phyloP scores from a whole-genome alignment of 2,797 vertebrate species.

The Poliocrania exsul region DNA sequence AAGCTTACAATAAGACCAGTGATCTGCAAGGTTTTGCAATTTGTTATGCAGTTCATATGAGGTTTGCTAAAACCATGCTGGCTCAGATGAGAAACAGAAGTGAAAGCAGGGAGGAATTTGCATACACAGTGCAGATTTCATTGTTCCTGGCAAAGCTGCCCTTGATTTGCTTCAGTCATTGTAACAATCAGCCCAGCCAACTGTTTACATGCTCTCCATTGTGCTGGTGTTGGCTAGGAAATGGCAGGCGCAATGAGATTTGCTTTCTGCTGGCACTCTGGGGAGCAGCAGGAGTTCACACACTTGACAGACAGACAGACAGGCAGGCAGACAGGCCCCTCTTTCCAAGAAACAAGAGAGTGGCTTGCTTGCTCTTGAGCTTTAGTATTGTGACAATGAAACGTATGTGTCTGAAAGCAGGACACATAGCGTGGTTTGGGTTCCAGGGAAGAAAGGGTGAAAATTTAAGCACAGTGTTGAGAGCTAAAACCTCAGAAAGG shows the following conservation, averaged over 20 bases:
- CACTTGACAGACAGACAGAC: conserved; percentile 49
- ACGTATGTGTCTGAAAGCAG: background rate
- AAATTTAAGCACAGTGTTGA: background rate
- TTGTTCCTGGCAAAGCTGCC: conserved; percentile 55
- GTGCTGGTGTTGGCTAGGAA: conserved; percentile 67
- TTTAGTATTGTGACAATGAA: background rate
- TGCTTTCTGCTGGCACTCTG: conserved; percentile 48
- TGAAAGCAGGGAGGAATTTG: conserved; percentile 52
- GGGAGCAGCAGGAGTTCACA: conserved; percentile 38
- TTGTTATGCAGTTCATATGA: conserved; percentile 22
- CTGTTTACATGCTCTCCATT: conserved; percentile 66
- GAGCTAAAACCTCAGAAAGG: background rate
- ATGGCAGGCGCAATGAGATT: conserved; percentile 44
- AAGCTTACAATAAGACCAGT: background rate
- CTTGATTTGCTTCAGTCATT: conserved; percentile 52
- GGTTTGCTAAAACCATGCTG: background rate
- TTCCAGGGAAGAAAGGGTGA: background rate
- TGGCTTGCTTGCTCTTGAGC: background rate
- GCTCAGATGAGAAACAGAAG: conserved; percentile 43
- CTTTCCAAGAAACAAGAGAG: conserved; percentile 64
- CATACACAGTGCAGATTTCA: conserved; percentile 54
- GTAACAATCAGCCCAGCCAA: conserved; percentile 50
- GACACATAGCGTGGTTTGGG: fast-evolving
- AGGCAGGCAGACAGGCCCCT: conserved; percentile 4
- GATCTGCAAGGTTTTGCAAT: conserved; percentile 6